phyloP scores from a whole-genome alignment of 2,888 invertebrate genomes.

The Abrostola tripartita region DNA sequence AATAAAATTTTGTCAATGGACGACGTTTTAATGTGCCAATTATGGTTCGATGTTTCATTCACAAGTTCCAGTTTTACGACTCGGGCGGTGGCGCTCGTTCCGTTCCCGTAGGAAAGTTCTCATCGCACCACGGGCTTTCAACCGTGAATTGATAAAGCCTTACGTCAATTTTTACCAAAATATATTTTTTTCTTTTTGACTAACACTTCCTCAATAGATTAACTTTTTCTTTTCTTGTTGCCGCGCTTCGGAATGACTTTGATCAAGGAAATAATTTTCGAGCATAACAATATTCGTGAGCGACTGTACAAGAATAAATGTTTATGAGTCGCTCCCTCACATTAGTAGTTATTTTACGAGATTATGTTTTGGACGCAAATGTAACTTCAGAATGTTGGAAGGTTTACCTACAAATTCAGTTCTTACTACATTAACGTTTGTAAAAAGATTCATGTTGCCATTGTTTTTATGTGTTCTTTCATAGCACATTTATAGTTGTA shows the following conservation, averaged over 20 bases:
- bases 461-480: conserved; percentile 13
- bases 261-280: conserved; percentile 30
- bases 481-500: too few relatives aligned
- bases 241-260: conserved; percentile 25
- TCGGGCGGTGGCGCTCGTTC: conserved; percentile 57
- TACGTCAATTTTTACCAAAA: conserved; percentile 25
- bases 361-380: conserved; percentile 39
- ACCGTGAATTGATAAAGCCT: conserved; percentile 46
- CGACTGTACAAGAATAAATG: conserved; percentile 60
- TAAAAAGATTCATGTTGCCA: conserved; percentile 14
- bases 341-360: conserved; percentile 45
- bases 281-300: conserved; percentile 35
- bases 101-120: conserved; percentile 56
- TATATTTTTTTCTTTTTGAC: conserved; percentile 27
- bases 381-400: conserved; percentile 27
- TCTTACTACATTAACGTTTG: conserved; percentile 29
- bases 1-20: conserved; percentile 83
- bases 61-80: conserved; percentile 70
- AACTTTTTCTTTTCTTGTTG: conserved; percentile 30
- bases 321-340: conserved; percentile 55
- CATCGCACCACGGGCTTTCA: conserved; percentile 25
- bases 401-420: conserved; percentile 22
- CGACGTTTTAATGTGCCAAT: conserved; percentile 81
- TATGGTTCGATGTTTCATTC: conserved; percentile 80
- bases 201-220: conserved; percentile 39